Evolutionary conservation across 2,888 invertebrate species (phyloP).

Genomic region (Adela reaumurella): DNA sequence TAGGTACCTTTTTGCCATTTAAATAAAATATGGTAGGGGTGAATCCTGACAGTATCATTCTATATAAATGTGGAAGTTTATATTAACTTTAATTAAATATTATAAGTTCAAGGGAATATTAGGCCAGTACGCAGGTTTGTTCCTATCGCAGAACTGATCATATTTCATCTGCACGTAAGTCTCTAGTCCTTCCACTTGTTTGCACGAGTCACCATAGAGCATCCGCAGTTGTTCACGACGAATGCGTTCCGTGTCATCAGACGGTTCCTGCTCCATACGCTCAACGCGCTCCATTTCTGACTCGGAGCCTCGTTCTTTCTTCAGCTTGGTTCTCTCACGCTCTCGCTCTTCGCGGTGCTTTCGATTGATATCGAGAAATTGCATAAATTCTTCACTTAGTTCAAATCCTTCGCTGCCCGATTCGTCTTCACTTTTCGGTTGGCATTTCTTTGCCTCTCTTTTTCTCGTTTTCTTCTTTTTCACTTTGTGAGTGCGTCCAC

Average conservation of each 20-base stretch:
- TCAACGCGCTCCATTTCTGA: background rate
- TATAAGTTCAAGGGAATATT: conserved; percentile 60
- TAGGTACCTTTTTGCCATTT: too few species aligned
- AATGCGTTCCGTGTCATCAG: background rate
- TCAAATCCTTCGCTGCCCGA: background rate
- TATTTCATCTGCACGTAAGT: background rate
- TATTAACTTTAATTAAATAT: too few species aligned
- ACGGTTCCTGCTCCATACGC: background rate
- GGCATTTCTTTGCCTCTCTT: too few species aligned
- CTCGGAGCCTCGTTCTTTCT: background rate
- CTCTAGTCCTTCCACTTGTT: background rate
- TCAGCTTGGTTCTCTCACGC: background rate
- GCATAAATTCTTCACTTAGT: background rate
- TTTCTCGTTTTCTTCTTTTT: too few species aligned
- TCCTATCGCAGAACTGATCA: conserved; percentile 35
- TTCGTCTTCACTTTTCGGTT: too few species aligned
- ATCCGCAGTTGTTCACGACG: background rate
- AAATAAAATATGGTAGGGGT: too few species aligned
- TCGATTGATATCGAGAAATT: background rate
- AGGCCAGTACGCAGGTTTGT: conserved; percentile 68
- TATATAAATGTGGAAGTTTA: too few species aligned
- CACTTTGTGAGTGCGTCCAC: too few species aligned
- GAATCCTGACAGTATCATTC: too few species aligned
- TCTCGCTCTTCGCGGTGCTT: background rate
- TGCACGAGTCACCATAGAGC: background rate